A percentile compares a stretch with the other conserved stretches of the same genome.
phyloP scores from a whole-genome alignment of 2,888 invertebrate species.

The Acrobasis suavella region DNA sequence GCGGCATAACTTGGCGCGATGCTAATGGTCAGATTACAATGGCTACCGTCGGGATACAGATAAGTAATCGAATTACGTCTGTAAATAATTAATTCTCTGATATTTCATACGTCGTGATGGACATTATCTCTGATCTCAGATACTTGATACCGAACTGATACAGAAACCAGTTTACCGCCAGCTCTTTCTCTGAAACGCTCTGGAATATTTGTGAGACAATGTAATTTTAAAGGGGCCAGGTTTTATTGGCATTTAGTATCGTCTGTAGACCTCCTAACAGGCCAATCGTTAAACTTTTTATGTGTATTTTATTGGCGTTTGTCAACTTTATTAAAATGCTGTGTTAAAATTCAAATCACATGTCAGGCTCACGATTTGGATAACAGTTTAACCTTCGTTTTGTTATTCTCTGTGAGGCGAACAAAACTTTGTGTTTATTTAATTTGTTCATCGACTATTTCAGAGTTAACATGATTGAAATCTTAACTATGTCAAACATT shows the following conservation, averaged over 20 bases:
- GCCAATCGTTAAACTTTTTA: constrained; percentile 70
- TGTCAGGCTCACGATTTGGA: constrained; percentile 36
- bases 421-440: neutral
- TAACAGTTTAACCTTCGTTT: neutral
- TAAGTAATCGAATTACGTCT: constrained; percentile 71
- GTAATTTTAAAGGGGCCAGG: constrained; percentile 38
- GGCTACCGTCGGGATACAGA: constrained; percentile 60
- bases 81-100: constrained; percentile 71
- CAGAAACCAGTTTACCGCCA: constrained; percentile 44
- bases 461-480: neutral
- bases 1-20: neutral
- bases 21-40: constrained; percentile 57
- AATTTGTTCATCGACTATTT: neutral
- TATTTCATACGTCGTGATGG: constrained; percentile 67
- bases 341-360: constrained; percentile 55
- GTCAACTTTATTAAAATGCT: constrained; percentile 62
- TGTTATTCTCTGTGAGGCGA: neutral
- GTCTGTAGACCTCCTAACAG: constrained; percentile 65
- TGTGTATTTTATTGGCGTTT: constrained; percentile 68
- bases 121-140: constrained; percentile 70
- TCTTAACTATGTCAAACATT: neutral
- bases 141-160: constrained; percentile 50
- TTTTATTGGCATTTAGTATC: constrained; percentile 49
- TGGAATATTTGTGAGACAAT: constrained; percentile 35
- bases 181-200: constrained; percentile 35